Evolutionary conservation across 2,113 vertebrate genomes (phyloP), one percentile per base, ranked within the genome.

Genomic region (Machaerirhynchus nigripectus): DNA sequence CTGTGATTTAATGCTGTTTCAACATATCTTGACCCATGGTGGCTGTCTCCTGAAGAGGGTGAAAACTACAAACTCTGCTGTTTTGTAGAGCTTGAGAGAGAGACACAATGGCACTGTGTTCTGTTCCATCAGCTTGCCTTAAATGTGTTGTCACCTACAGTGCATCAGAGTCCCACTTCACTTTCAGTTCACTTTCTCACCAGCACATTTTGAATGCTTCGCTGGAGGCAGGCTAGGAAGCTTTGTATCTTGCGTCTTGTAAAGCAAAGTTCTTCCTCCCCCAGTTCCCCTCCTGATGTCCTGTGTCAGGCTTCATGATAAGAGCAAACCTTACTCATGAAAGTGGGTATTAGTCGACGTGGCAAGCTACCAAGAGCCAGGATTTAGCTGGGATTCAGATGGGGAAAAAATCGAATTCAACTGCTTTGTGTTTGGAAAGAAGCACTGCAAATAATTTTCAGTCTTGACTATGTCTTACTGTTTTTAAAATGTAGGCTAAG

Each of bases 1-100:
- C 13, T 75, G 35, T 94, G 88, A 91, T 93, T 92, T 94, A 93
- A 69, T 65, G 55, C 67, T 71, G 15, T 44, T 90, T 92, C 52
- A 91, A n/a, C 1, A 1, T 87, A 71, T 50, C 85, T 74, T 88
- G 79, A 74, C 55, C 75, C 44, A 8, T 73, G 17, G 26, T 84
- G 63, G 67, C 39, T 80, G 9, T 42, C 35, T 83, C 39, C 46
- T 80, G 31, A 70, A 92, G 18, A 64, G 20, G 3, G 37, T 16
- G 35, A 73, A 44, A 80, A 39, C 60, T 56, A 67, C 26, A 63
- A 84, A 76, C 67, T 68, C 85, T 92, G 23, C 50, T 86, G 52
- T 55, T 93, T 90, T 83, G 69, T 52, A 83, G 71, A 73, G 11
- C 46, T 77, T 2, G 2, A 61, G 47, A 59, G 15, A 69, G 22